Base-by-base conservation (phyloP, 2,113 vertebrate genomes). In the Calidris pugnax region DNA sequence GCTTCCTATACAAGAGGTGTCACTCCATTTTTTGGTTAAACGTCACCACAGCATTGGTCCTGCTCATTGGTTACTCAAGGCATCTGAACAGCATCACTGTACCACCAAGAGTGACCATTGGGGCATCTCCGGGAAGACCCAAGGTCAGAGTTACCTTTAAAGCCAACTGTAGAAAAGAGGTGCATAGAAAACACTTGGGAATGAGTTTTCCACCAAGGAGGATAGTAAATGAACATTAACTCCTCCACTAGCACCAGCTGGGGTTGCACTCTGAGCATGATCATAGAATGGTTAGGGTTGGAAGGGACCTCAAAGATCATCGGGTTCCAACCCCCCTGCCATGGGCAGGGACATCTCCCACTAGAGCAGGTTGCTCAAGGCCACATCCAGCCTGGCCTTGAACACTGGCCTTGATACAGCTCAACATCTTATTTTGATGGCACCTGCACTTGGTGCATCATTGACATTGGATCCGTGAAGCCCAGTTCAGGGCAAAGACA, bases 81-180 rank as follows among this genome's bases (percentile, higher is more conserved):
- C 37, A 83, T 28, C 53, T 68, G 51, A 62, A 37, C n/a, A 71
- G 48, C 39, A 39, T 18, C 7, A 1, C 37, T 47, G 21, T 8
- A 4, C 12, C 57, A 48, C 4, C 17, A 73, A 21, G 1, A 62
- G 22, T 2, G 27, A 11, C 18, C 12, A 4, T 1, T 10, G n/a
- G 53, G 71, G 30, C 72, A 68, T 22, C 56, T 19, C 73, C n/a
- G 14, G 39, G 45, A 89, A 68, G 10, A 51, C 15, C 2, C 7
- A 4, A 14, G 35, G 55, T 72, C 63, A 41, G 55, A 24, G 39
- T 3, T 78, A 77, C 8, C 71, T 88, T 82, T 47, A 51, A 48
- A 51, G 41, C 2, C 6, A 4, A 12, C 41, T 69, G 48, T 3
- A 56, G 67, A 50, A 28, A 55, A 79, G 39, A 13, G 4, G 17